Evolutionary conservation across 1,140 invertebrate genomes (phyloP), one percentile per base, ranked within the genome.

Genomic region (Drosophila arizonae): DNA sequence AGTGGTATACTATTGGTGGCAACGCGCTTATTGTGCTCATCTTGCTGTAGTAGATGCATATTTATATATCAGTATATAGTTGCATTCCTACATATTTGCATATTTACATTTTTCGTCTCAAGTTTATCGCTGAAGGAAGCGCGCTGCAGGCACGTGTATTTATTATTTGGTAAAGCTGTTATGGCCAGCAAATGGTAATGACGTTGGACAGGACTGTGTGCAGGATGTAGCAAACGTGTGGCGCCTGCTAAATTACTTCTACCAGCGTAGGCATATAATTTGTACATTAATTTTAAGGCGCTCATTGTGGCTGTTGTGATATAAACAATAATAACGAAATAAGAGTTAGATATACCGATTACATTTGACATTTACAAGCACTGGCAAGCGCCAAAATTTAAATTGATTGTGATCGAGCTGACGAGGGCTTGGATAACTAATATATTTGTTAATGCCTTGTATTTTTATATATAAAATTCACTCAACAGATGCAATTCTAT

Each of bases 1-100:
- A 87, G 28, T 3, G 84, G 84, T 43, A 87, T 65, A 46, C 64
- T 72, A 4, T 61, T 88, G 36, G 21, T 64, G 8, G 65, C 70
- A 51, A 46, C 61, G 11, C 76, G 50, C 6, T 66, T 64, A 10
- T 50, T 8, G 43, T 2, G 17, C 4, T 30, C 72, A 87, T 88
- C 33, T 24, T 88, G 45, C 75, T 72, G 10, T 1, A 2, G 9
- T 8, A 33, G 15, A 24, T 36, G 33, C 8, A 13, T 45, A 45
- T 45, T 8, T 15, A n/a, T 15, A 15, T 45, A 11, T 17, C n/a
- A 46, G 43, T 46, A 6, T 46, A 17, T 6, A 17, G 6, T 2
- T 17, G 1, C 15, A 15, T 17, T 11, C 4, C n/a, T 6, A 21
- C 2, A 17, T 46, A 15, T 21, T 17, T 45, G 28, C 6, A 6